Percentiles rank a stretch among this genome's conserved stretches.
Evolutionary conservation across 1,140 invertebrate genomes (phyloP).

Genomic region (Drosophila nasuta): DNA sequence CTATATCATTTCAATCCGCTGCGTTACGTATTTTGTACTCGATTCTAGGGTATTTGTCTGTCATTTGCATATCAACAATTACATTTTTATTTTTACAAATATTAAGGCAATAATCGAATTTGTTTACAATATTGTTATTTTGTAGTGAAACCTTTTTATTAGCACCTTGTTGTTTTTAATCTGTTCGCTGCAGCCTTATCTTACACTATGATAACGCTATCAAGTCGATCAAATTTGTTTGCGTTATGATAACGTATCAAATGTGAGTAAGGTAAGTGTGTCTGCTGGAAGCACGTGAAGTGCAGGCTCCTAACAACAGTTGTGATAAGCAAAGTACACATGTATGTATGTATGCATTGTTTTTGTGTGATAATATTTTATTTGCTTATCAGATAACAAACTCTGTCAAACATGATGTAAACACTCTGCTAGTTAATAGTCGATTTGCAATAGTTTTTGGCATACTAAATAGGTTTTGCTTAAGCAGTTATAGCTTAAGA

Average conservation of each 20-base stretch:
- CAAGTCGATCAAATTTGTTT: constrained; percentile 16
- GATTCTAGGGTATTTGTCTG: constrained; percentile 2
- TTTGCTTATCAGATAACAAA: not conserved
- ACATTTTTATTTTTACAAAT: too few relatives aligned
- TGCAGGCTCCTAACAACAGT: not conserved
- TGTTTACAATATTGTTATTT: too few relatives aligned
- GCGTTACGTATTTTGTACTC: constrained; percentile 1
- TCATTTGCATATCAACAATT: not conserved
- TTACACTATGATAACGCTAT: constrained; percentile 13
- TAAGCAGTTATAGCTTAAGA: too few relatives aligned
- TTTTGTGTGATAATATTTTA: too few relatives aligned
- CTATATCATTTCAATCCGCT: constrained; percentile 12
- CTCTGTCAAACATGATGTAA: not conserved
- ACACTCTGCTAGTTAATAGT: not conserved
- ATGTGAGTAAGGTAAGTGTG: too few relatives aligned
- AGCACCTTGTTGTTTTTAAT: not conserved
- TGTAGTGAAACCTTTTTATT: constrained; percentile 37
- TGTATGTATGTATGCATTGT: not conserved
- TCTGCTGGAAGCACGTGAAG: constrained; percentile 27
- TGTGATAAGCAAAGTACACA: not conserved
- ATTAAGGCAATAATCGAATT: too few relatives aligned
- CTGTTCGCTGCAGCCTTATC: constrained; percentile 10
- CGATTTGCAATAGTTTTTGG: too few relatives aligned
- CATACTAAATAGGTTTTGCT: too few relatives aligned
- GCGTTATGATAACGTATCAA: constrained; percentile 11